Evolutionary conservation across 2,797 vertebrate species (phyloP).

Genomic region (Lophius americanus): DNA sequence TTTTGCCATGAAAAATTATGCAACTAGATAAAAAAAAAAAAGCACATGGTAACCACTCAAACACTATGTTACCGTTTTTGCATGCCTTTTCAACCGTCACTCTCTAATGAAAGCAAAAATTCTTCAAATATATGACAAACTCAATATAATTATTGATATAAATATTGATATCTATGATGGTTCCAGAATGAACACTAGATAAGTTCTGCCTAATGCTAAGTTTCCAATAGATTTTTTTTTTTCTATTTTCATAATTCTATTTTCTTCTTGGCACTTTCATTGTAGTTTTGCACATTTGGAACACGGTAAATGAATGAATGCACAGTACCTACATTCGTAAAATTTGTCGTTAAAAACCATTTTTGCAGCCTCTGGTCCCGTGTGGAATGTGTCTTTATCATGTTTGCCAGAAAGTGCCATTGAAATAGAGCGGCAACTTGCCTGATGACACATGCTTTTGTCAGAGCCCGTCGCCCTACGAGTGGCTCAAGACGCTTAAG

Average conservation of each 20-base stretch:
- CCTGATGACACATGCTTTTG: conserved; percentile 47
- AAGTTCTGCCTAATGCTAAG: neutral
- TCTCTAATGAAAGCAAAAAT: neutral
- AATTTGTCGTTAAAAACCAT: neutral
- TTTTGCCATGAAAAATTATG: neutral
- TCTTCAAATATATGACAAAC: too few relatives aligned
- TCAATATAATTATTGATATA: too few relatives aligned
- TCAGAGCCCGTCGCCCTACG: conserved; percentile 21
- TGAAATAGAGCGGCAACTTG: neutral
- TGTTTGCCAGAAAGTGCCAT: neutral
- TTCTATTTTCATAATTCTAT: too few relatives aligned
- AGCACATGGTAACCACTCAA: too few relatives aligned
- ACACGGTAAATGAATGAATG: neutral
- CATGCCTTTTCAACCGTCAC: neutral
- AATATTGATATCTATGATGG: neutral
- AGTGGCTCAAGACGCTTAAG: conserved; percentile 30
- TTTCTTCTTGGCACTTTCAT: neutral
- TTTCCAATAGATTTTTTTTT: too few relatives aligned
- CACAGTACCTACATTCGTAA: too few relatives aligned
- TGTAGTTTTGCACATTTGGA: neutral
- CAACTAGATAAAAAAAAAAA: neutral
- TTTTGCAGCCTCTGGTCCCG: neutral
- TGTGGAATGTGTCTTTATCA: neutral
- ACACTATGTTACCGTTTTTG: too few relatives aligned
- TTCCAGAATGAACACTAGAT: neutral